Evolutionary conservation across 2,113 vertebrate genomes (phyloP).

Genomic region (Chionomys nivalis): DNA sequence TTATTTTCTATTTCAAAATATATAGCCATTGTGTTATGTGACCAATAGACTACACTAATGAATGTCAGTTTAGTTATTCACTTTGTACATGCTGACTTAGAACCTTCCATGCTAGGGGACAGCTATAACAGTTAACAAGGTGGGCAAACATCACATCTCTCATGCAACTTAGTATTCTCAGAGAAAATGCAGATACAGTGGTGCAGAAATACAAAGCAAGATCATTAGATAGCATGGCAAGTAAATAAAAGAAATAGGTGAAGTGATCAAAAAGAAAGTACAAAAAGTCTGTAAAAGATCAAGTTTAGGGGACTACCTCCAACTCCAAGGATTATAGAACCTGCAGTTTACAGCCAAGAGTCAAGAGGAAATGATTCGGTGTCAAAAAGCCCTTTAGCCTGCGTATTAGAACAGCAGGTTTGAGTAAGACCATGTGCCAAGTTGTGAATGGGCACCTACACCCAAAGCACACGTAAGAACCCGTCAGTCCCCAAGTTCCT

Average conservation of each 20-base stretch:
- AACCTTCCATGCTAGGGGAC: no score
- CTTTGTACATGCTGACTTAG: not conserved
- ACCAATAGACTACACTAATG: not conserved
- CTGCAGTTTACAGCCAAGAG: not conserved
- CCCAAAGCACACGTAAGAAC: not conserved
- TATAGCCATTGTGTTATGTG: not conserved
- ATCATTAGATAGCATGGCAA: not conserved
- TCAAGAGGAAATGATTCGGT: not conserved
- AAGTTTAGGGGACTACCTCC: not conserved
- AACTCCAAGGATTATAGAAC: not conserved
- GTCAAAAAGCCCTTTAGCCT: not conserved
- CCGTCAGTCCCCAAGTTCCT: not conserved
- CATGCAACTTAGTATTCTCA: not conserved
- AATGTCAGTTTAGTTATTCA: not conserved
- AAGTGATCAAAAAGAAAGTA: not conserved
- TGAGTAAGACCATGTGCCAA: not conserved
- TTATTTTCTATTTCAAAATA: conserved; percentile 14
- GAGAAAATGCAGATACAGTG: not conserved
- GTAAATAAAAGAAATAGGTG: not conserved
- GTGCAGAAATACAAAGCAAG: not conserved
- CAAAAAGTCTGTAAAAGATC: not conserved
- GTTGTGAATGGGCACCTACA: not conserved
- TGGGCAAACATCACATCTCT: not conserved
- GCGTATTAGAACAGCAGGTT: not conserved
- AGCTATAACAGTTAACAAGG: not conserved